Base-by-base conservation (phyloP, 2,888 invertebrate species). In the Rhagium mordax region DNA sequence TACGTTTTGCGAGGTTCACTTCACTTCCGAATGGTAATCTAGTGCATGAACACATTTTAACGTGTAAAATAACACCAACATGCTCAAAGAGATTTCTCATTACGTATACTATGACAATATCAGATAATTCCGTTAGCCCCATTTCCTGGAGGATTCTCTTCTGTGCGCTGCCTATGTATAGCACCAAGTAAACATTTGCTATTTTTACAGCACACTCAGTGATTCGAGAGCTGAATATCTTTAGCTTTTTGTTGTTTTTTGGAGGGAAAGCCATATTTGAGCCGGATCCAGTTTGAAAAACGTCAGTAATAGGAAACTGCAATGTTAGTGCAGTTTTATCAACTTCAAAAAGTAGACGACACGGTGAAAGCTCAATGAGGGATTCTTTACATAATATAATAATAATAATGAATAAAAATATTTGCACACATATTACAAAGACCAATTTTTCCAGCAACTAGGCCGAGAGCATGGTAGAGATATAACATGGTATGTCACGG, bases 31-130 rank as follows among this genome's bases (percentile, higher is more conserved):
- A 41, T 55, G 47, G 21, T 67, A 47, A 57, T 47, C 24, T 24
- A 20, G 61, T 20, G 41, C 47, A 18, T 7, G 57, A 67, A 24
- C 57, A 57, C 71, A 74, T 71, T 74, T 49, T 48, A 69, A 65
- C 77, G 74, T 76, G 75, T 74, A 71, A 74, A 75, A 74, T 76
- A 70, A 70, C 72, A 72, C 64, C 64, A 33, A 48, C 53, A 60
- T 70, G 72, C 74, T 73, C 74, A 73, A 75, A 78, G 76, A 74
- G 75, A 74, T 75, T 77, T 74, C 74, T 76, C 75, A 76, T 76
- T 72, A 74, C 76, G 69, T 75, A 78, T 75, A 78, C 77, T 74
- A 72, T 72, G 75, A 74, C 74, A 79, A 79, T 79, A 77, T 78
- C 74, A 61, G 65, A 74, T 74, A 65, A 74, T 69, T 69, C 60